A percentile compares a stretch with the other conserved stretches of the same genome.
Evolutionary conservation across 64 coral and sea anemone genomes (phyloP).

Genomic region (Dendrophyllia cribrosa): DNA sequence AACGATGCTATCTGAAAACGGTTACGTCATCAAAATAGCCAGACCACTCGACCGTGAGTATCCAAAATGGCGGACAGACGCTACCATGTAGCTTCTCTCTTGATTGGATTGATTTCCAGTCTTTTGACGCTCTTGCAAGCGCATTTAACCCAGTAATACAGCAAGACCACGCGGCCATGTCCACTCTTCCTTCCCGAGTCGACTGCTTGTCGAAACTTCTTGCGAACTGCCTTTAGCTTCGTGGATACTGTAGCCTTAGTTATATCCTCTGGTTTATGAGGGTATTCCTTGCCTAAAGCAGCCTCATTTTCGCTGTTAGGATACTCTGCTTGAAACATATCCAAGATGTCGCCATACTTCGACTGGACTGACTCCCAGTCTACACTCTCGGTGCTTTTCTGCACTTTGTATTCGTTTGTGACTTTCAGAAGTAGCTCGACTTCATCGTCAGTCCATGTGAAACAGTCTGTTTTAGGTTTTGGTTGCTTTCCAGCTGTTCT

Average conservation of each 20-base stretch:
- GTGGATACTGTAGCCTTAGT: conserved; percentile 32
- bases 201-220: conserved; percentile 35
- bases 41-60: no score
- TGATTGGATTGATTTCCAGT: conserved; percentile 56
- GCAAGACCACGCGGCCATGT: conserved; percentile 38
- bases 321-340: conserved; percentile 50
- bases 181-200: conserved; percentile 35
- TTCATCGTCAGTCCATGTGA: no score
- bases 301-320: conserved; percentile 51
- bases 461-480: no score
- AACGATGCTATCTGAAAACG: no score
- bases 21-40: no score
- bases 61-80: conserved; percentile 61
- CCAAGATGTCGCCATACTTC: no score
- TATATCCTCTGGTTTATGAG: conserved; percentile 50
- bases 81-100: conserved; percentile 46
- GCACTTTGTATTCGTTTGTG: no score
- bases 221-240: conserved; percentile 47
- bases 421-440: no score
- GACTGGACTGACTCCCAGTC: no score
- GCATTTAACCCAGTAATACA: conserved; percentile 70
- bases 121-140: conserved; percentile 65
- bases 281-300: conserved; percentile 56
- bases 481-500: no score
- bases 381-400: no score